Percentiles rank a stretch among this genome's conserved stretches.
These are phyloP conservation scores for Calameuta idolon DNA, from an alignment of 2,888 invertebrate species.

Conservation along the genomic window DNA sequence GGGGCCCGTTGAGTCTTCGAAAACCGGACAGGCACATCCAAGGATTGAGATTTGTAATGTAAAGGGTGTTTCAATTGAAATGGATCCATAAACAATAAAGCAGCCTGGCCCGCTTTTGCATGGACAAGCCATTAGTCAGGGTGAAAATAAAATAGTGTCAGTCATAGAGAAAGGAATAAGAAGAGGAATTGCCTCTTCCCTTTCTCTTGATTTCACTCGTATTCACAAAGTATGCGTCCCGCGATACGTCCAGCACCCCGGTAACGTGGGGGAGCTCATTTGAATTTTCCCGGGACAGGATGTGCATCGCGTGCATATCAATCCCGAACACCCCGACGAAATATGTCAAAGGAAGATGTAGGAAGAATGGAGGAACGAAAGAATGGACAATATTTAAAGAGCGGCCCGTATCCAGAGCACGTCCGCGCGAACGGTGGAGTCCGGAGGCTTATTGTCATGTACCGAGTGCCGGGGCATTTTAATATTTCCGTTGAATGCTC, in stretches of 20 bases:
- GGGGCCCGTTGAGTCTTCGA: background rate
- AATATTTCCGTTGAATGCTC: constrained; percentile 55
- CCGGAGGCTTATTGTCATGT: constrained; percentile 56
- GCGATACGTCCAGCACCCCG: background rate
- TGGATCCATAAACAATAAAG: background rate
- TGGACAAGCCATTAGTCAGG: background rate
- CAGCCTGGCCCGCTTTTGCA: background rate
- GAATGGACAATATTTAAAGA: constrained; percentile 5
- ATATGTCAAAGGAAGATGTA: constrained; percentile 33
- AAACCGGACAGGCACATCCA: background rate
- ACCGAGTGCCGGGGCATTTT: constrained; percentile 54
- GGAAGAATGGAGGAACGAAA: constrained; percentile 17
- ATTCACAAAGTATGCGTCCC: background rate
- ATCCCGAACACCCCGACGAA: constrained; percentile 54
- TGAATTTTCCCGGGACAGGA: constrained; percentile 60
- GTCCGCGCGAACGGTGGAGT: constrained; percentile 47
- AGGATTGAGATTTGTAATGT: background rate
- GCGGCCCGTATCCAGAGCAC: constrained; percentile 59
- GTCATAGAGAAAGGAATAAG: background rate
- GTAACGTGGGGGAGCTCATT: constrained; percentile 32
- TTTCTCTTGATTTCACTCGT: background rate
- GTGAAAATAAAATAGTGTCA: background rate
- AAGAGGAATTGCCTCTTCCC: background rate
- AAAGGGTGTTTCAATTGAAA: background rate
- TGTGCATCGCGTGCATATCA: constrained; percentile 62